A percentile compares a stretch with the other conserved stretches of the same genome.
These are phyloP conservation scores for Tetramorium simillimum DNA, from an alignment of 1,140 invertebrate species.

Conservation along the genomic window DNA sequence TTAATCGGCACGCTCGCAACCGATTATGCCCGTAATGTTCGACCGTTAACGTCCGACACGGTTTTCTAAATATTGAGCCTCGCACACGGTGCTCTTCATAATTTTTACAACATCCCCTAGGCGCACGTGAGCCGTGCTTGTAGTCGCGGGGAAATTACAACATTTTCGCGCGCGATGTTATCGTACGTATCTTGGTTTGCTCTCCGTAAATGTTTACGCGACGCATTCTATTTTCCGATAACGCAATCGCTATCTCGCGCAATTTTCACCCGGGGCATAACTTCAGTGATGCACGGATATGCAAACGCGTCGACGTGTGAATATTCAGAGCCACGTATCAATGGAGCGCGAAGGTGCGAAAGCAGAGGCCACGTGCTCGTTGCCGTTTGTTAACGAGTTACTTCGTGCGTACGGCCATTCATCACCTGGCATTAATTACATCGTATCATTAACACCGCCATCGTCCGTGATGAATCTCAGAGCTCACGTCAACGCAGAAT, in stretches of 20 bases:
- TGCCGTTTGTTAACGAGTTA: slow-evolving; percentile 55
- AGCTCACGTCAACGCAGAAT: slow-evolving; percentile 37
- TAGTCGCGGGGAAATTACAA: not conserved
- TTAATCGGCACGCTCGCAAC: slow-evolving; percentile 36
- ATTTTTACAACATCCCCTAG: slow-evolving; percentile 11
- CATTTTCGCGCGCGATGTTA: not conserved
- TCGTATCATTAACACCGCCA: slow-evolving; percentile 68
- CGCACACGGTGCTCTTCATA: not conserved
- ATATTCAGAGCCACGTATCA: slow-evolving; percentile 48
- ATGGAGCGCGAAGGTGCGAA: slow-evolving; percentile 29
- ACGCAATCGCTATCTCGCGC: not conserved
- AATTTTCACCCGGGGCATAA: slow-evolving; percentile 5
- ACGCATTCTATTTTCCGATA: slow-evolving; percentile 3
- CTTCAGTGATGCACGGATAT: slow-evolving; percentile 3
- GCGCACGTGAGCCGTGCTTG: no score
- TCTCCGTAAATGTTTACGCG: not conserved
- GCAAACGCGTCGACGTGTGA: slow-evolving; percentile 28
- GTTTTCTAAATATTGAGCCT: not conserved
- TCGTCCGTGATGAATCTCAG: slow-evolving; percentile 68
- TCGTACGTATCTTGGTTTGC: not conserved
- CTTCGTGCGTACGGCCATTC: slow-evolving; percentile 63
- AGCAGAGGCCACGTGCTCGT: slow-evolving; percentile 37
- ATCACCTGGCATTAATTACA: slow-evolving; percentile 68
- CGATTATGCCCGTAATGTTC: not conserved
- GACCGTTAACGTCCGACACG: slow-evolving; percentile 12